Percentiles rank a stretch among this genome's conserved stretches.
Conservation (phyloP, 2,797 vertebrate genomes). For the Lindbergichthys nudifrons region DNA sequence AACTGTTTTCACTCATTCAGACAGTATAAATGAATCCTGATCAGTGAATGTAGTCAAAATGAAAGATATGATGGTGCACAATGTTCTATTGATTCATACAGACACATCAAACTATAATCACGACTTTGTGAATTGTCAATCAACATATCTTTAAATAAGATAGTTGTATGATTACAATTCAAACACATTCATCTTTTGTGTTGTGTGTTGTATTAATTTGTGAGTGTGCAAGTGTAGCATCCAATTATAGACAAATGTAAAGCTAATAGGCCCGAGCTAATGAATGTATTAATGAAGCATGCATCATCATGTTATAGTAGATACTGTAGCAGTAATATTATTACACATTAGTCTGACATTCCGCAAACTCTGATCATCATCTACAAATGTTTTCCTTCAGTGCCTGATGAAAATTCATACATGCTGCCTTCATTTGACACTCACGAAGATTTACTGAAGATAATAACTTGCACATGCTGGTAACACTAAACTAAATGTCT, state of each 20-base stretch:
- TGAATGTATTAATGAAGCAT: constrained; percentile 5
- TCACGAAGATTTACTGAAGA: neutral
- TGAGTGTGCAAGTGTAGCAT: neutral
- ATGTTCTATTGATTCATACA: neutral
- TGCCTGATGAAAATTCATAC: neutral
- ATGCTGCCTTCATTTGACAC: neutral
- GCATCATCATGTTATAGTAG: neutral
- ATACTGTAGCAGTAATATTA: neutral
- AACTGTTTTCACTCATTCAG: neutral
- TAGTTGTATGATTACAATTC: neutral
- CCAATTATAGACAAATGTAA: constrained; percentile 27
- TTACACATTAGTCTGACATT: neutral
- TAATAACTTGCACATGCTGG: neutral
- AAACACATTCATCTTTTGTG: neutral
- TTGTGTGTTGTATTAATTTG: constrained; percentile 6
- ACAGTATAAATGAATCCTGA: neutral
- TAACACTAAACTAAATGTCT: neutral
- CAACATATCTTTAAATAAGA: neutral
- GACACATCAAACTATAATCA: neutral
- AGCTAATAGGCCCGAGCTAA: constrained; percentile 6
- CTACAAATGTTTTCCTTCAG: neutral
- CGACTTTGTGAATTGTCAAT: neutral
- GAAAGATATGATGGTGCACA: neutral
- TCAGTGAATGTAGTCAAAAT: too few relatives aligned
- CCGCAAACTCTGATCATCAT: neutral